A percentile compares a stretch with the other conserved stretches of the same genome.
Evolutionary conservation across 2,888 invertebrate species (phyloP).

Genomic region (Orchesellides sinensis): DNA sequence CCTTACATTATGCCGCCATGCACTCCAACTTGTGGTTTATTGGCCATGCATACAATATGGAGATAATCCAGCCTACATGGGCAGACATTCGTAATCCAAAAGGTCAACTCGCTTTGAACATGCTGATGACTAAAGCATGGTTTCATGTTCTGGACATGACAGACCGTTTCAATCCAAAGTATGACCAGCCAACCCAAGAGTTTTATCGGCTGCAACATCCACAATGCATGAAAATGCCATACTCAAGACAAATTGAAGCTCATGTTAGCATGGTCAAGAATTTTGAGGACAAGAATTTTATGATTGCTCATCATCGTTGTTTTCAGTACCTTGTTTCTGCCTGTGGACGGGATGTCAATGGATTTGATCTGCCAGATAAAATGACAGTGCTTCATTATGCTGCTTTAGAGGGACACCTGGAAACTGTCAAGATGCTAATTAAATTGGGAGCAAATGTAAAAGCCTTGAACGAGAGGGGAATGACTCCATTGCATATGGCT

Average conservation of each 20-base stretch:
- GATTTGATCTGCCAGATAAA: background rate
- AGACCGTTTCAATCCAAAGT: background rate
- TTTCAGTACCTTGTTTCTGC: background rate
- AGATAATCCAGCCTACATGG: background rate
- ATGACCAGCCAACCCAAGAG: background rate
- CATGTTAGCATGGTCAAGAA: background rate
- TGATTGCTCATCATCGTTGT: conserved; percentile 9
- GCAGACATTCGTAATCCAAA: background rate
- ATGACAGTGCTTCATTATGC: conserved; percentile 26
- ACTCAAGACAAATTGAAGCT: background rate
- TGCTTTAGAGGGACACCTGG: conserved; percentile 1
- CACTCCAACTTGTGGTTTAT: conserved; percentile 40
- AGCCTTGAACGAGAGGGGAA: background rate
- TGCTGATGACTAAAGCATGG: background rate
- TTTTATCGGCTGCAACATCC: background rate
- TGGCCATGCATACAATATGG: background rate
- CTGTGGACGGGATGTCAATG: conserved; percentile 9
- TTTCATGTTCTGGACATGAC: background rate
- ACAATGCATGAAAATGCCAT: background rate
- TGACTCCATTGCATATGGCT: conserved; percentile 19
- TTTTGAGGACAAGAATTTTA: background rate
- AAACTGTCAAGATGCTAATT: background rate
- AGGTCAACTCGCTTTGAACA: background rate
- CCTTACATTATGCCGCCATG: conserved; percentile 38
- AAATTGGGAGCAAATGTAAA: background rate